Percentiles rank a stretch among this genome's conserved stretches.
Evolutionary conservation across 2,797 vertebrate species (phyloP).

Genomic region (Euthynnus affinis): DNA sequence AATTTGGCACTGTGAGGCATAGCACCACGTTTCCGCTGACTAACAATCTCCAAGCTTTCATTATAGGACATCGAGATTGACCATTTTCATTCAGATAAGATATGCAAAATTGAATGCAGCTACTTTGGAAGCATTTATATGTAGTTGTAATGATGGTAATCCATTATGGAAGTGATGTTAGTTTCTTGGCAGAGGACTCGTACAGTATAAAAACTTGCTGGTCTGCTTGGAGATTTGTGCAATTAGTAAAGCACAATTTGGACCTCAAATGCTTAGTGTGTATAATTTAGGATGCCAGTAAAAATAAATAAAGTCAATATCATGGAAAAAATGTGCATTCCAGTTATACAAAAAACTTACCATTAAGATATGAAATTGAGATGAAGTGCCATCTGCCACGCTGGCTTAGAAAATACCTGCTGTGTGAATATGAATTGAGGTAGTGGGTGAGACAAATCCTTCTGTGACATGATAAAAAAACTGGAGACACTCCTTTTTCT

Average conservation of each 20-base stretch:
- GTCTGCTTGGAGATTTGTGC: constrained; percentile 53
- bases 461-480: constrained; percentile 44
- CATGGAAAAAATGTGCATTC: constrained; percentile 16
- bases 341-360: constrained; percentile 15
- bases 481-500: constrained; percentile 16
- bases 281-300: constrained; percentile 49
- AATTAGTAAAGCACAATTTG: constrained; percentile 57
- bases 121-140: constrained; percentile 52
- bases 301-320: constrained; percentile 43
- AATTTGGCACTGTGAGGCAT: constrained; percentile 37
- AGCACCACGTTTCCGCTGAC: constrained; percentile 43
- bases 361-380: constrained; percentile 50
- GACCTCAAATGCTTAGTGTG: constrained; percentile 34
- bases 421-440: constrained; percentile 71
- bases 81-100: constrained; percentile 59
- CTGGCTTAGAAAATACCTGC: constrained; percentile 56
- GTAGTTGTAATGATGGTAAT: constrained; percentile 51
- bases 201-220: constrained; percentile 44
- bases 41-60: constrained; percentile 54
- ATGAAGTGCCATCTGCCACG: constrained; percentile 71
- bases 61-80: constrained; percentile 47
- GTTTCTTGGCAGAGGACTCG: constrained; percentile 55
- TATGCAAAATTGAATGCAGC: constrained; percentile 59
- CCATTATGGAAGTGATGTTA: constrained; percentile 56
- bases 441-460: constrained; percentile 52